Base-by-base conservation (phyloP, 1,140 invertebrate genomes). In the Lepeophtheirus salmonis region DNA sequence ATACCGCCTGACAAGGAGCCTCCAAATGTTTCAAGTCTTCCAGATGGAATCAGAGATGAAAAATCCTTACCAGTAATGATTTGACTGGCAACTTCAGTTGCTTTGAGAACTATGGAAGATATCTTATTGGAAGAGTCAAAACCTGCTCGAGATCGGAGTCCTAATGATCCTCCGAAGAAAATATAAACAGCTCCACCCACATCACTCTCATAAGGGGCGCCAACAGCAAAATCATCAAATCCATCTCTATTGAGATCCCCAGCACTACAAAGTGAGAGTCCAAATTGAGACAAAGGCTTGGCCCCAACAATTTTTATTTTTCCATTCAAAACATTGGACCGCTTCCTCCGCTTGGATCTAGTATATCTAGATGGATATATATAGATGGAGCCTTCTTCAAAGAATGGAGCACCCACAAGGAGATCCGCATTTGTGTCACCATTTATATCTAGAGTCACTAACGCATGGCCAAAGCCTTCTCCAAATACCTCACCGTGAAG, bases 171-270 rank as follows among this genome's bases (percentile, higher is more conserved):
- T 6, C 89, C 89, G 61, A 92, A 73, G 72, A 83, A 89, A 65
- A 95, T 85, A 67, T 89, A 92, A 50, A 95, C 82, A 2, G 81
- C 77, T 14, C 75, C 75, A 16, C 50, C 23, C 6, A 84, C 85
- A 64, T 80, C 75, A 1, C 78, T 80, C 71, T 91, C 87, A 68
- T 91, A 94, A 0, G 89, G 90, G 20, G 89, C 89, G n/a, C 90
- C 90, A 56, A 95, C 79, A 0, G 87, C 89, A 51, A 95, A 73
- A 70, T 95, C 90, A 66, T 85, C 83, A 67, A 79, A 89, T 0
- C 82, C 81, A 70, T 95, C 90, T 71, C 84, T 85, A 69, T 96
- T 94, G 6, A 96, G 74, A 70, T 96, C 90, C 25, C 88, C 87
- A 20, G 89, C 71, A 67, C 83, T 83, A 1, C 88, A 78, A 61